phyloP scores from a whole-genome alignment of 2,113 vertebrate genomes.

The Malurus elegans region DNA sequence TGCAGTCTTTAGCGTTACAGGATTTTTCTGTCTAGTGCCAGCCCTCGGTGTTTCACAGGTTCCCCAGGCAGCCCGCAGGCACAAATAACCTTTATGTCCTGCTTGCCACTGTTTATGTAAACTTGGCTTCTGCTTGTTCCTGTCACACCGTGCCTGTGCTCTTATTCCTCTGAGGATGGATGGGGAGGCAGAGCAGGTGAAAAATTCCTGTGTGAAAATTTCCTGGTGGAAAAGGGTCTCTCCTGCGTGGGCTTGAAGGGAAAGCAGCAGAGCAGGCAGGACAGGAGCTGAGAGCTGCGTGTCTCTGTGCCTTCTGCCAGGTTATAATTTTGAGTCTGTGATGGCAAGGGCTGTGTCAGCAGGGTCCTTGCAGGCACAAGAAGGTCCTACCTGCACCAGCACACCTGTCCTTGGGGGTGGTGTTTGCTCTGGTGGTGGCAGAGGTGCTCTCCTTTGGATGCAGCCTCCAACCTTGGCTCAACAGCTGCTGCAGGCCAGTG shows the following conservation, averaged over 20 bases:
- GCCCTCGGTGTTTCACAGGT: background rate
- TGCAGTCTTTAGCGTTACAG: background rate
- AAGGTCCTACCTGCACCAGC: background rate
- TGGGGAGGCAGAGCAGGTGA: background rate
- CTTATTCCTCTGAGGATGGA: background rate
- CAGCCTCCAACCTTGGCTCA: background rate
- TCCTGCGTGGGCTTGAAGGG: accelerated
- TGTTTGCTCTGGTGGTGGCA: background rate
- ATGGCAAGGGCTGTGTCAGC: background rate
- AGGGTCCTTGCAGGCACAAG: background rate
- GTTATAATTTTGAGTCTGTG: background rate
- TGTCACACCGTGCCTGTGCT: background rate
- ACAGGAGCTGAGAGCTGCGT: background rate
- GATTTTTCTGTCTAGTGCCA: background rate
- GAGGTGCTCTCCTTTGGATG: background rate
- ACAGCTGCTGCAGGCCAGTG: background rate
- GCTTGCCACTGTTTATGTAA: background rate
- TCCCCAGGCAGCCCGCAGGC: background rate
- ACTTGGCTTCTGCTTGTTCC: background rate
- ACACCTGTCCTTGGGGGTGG: background rate
- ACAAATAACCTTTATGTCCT: background rate
- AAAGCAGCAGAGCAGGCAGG: background rate
- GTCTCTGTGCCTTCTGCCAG: background rate
- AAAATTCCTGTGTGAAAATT: background rate
- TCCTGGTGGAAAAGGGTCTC: background rate